These are phyloP conservation scores for Archivesica marissinica DNA, from an alignment of 1,140 invertebrate species.

Conservation along the genomic window DNA sequence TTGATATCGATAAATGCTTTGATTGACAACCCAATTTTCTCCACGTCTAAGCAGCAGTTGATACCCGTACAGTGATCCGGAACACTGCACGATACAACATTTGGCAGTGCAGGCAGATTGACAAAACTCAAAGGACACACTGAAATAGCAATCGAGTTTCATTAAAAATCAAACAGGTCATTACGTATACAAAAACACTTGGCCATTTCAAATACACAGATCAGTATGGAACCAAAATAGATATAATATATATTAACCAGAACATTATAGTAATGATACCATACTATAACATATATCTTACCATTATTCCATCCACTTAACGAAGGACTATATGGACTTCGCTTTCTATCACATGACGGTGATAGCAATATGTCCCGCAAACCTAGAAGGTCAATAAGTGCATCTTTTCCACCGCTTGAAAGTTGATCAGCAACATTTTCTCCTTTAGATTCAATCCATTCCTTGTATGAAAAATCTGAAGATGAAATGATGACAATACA, in stretches of 20 bases:
- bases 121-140: conserved; percentile 45
- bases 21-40: conserved; percentile 13
- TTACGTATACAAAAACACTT: background rate
- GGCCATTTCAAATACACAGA: too few relatives aligned
- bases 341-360: conserved; percentile 19
- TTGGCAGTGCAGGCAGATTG: background rate
- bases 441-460: conserved; percentile 27
- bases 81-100: conserved; percentile 7
- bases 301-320: conserved; percentile 42
- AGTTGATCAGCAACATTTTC: background rate
- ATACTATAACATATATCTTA: too few relatives aligned
- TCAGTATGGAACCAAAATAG: too few relatives aligned
- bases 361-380: background rate
- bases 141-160: background rate
- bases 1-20: conserved; percentile 16
- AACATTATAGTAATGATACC: too few relatives aligned
- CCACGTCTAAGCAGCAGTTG: conserved; percentile 24
- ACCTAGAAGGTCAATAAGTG: background rate
- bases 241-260: too few relatives aligned
- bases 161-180: background rate
- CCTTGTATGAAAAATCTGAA: conserved; percentile 34
- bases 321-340: conserved; percentile 29
- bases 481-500: background rate
- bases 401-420: background rate
- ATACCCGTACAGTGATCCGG: conserved; percentile 37